These are phyloP conservation scores for Phalanger gymnotis DNA, from an alignment of 2,797 vertebrate genomes.

Conservation along the genomic window DNA sequence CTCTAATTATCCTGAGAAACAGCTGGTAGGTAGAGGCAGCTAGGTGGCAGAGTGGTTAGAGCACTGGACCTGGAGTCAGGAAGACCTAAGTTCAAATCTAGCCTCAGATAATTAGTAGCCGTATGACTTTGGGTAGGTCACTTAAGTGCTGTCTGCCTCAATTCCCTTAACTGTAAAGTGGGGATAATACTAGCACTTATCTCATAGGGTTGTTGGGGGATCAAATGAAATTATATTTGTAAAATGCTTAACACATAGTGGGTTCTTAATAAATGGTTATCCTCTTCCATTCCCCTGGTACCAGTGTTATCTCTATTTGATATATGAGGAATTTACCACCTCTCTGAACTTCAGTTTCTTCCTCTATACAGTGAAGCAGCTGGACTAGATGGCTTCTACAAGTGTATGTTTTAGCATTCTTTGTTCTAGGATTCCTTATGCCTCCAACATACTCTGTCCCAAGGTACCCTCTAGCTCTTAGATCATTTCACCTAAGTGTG, in stretches of 20 bases:
- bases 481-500: not conserved
- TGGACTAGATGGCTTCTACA: not conserved
- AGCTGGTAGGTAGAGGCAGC: not conserved
- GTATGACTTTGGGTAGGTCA: not conserved
- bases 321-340: not conserved
- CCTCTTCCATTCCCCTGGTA: not conserved
- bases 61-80: not conserved
- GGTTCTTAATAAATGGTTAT: not conserved
- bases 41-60: not conserved
- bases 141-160: not conserved
- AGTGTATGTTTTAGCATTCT: not conserved
- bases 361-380: not conserved
- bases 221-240: not conserved
- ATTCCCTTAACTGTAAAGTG: not conserved
- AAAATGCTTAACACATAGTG: not conserved
- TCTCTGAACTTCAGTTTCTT: not conserved
- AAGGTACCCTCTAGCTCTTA: not conserved
- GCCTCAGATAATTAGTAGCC: not conserved
- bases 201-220: not conserved
- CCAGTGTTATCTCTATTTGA: not conserved
- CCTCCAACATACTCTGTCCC: not conserved
- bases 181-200: not conserved
- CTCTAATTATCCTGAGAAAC: not conserved
- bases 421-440: not conserved
- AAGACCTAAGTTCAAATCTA: not conserved